phyloP scores from a whole-genome alignment of 64 coral and sea anemone species.

The Dendrophyllia cribrosa region DNA sequence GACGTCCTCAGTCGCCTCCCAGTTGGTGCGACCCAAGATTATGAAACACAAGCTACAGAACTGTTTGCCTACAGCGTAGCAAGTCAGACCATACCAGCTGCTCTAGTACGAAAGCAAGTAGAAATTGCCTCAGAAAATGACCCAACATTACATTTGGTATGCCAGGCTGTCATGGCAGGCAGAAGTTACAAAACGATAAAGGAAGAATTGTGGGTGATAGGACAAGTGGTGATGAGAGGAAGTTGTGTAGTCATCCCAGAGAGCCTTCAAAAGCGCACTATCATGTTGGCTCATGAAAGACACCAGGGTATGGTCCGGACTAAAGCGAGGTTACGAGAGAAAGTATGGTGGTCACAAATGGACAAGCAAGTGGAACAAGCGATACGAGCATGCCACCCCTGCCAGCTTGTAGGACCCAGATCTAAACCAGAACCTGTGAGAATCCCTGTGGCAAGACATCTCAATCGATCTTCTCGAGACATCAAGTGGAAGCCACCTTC shows the following conservation, averaged over 20 bases:
- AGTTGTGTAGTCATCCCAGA: constrained; percentile 33
- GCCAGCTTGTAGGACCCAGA: constrained; percentile 8
- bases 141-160: neutral
- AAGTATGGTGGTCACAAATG: neutral
- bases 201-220: constrained; percentile 44
- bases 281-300: constrained; percentile 25
- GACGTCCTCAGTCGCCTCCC: constrained; percentile 59
- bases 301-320: constrained; percentile 56
- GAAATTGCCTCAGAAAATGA: constrained; percentile 28
- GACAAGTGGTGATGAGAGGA: constrained; percentile 48
- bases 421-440: constrained; percentile 44
- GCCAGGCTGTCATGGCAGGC: constrained; percentile 13
- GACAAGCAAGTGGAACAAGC: constrained; percentile 14
- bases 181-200: constrained; percentile 45
- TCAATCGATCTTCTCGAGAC: too few species aligned
- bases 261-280: constrained; percentile 16
- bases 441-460: constrained; percentile 55
- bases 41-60: constrained; percentile 14
- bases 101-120: constrained; percentile 35
- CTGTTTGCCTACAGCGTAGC: constrained; percentile 52
- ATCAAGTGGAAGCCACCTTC: too few species aligned
- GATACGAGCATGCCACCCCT: constrained; percentile 11
- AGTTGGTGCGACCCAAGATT: neutral
- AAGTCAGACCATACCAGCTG: neutral
- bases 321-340: neutral